Conservation (phyloP, 2,113 vertebrate species). For the Syngnathus scovelli region DNA sequence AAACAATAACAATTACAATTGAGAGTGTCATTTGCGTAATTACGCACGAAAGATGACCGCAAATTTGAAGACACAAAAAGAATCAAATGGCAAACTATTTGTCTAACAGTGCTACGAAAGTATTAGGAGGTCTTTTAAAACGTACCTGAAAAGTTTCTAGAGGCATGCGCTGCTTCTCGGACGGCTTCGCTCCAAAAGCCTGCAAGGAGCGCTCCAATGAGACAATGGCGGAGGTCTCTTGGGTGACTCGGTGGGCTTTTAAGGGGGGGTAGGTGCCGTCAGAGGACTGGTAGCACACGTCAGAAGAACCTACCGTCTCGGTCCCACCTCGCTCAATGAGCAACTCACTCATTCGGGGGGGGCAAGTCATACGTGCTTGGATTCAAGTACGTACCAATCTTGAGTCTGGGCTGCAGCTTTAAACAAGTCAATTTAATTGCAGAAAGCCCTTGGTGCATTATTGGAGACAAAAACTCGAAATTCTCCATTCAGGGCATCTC, state of each 20-base stretch:
- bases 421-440: neutral
- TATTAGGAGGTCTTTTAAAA: neutral
- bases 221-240: constrained; percentile 32
- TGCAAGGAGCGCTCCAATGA: constrained; percentile 19
- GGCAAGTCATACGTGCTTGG: constrained; percentile 10
- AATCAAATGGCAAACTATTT: neutral
- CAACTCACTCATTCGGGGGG: constrained; percentile 24
- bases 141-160: constrained; percentile 41
- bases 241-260: constrained; percentile 64
- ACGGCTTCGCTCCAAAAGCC: constrained; percentile 12
- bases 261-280: constrained; percentile 81
- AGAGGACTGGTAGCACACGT: constrained; percentile 64
- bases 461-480: neutral
- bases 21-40: neutral
- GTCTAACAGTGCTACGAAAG: neutral
- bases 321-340: constrained; percentile 65
- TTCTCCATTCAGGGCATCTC: neutral
- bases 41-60: neutral
- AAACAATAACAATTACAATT: neutral
- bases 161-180: constrained; percentile 36
- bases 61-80: neutral
- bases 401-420: neutral
- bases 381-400: constrained; percentile 24
- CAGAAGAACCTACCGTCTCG: constrained; percentile 50
- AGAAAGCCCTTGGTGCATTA: neutral